Evolutionary conservation across 2,113 vertebrate genomes (phyloP).

Genomic region (Megaleporinus macrocephalus): DNA sequence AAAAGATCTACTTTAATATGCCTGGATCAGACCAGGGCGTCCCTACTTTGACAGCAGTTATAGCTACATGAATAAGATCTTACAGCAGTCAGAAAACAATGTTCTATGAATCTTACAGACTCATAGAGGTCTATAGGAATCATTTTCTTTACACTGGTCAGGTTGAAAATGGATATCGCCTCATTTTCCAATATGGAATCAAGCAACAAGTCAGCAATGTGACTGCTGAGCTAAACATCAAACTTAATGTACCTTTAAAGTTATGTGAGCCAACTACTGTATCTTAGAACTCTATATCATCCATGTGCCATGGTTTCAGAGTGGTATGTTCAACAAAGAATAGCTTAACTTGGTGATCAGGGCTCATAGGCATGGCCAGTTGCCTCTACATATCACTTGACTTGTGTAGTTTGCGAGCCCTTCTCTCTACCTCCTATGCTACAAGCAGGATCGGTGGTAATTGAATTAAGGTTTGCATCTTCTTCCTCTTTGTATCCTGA

Average conservation of each 20-base stretch:
- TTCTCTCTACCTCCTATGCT: slow-evolving; percentile 12
- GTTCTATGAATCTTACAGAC: not conserved
- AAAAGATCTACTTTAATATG: too few species aligned
- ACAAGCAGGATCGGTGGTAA: slow-evolving; percentile 12
- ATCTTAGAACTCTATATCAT: slow-evolving; percentile 3
- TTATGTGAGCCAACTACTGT: not conserved
- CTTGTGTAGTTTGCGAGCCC: not conserved
- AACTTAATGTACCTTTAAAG: not conserved
- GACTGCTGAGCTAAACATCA: not conserved
- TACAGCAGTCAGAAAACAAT: not conserved
- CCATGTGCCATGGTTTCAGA: not conserved
- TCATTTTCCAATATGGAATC: not conserved
- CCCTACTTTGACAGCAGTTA: not conserved
- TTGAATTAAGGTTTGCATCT: not conserved
- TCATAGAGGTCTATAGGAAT: not conserved
- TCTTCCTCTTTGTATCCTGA: not conserved
- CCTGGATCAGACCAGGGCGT: not conserved
- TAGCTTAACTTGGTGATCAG: not conserved
- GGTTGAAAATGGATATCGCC: not conserved
- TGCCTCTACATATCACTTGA: not conserved
- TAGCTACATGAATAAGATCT: not conserved
- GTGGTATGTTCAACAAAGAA: slow-evolving; percentile 3
- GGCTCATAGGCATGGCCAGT: not conserved
- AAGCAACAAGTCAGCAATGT: not conserved
- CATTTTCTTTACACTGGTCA: not conserved